A percentile compares a stretch with the other conserved stretches of the same genome.
Conservation (phyloP, 1,140 invertebrate species). For the Formica exsecta region DNA sequence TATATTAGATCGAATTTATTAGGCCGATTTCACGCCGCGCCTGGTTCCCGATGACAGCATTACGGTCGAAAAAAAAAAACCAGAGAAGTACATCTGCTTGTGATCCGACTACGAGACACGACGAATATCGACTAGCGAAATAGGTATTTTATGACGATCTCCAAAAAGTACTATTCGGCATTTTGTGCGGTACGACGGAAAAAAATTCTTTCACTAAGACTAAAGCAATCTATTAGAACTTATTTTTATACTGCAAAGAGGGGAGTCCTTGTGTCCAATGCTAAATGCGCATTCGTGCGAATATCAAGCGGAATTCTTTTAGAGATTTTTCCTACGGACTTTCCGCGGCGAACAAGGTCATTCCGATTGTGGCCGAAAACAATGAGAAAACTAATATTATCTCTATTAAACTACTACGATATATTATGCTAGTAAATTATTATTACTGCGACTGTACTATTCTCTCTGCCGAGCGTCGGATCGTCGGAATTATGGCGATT, state of each 20-base stretch:
- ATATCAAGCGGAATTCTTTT: conserved; percentile 35
- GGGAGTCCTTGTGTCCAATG: conserved; percentile 11
- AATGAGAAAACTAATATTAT: conserved; percentile 17
- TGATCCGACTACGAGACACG: conserved; percentile 9
- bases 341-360: conserved; percentile 15
- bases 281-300: conserved; percentile 37
- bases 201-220: conserved; percentile 42
- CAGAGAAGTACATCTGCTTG: not conserved
- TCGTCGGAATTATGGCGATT: conserved; percentile 24
- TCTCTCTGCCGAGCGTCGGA: not conserved
- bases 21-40: conserved; percentile 19
- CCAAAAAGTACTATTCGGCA: conserved; percentile 39
- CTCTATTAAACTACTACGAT: conserved; percentile 37
- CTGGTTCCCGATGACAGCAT: conserved; percentile 45
- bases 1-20: conserved; percentile 66
- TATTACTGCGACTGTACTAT: conserved; percentile 8
- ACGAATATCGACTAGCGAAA: conserved; percentile 20
- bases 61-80: conserved; percentile 66
- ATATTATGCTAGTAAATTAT: conserved; percentile 35
- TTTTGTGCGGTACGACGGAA: conserved; percentile 23
- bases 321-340: conserved; percentile 35
- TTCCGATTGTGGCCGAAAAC: conserved; percentile 21
- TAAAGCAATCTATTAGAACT: conserved; percentile 62
- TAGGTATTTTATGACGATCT: conserved; percentile 27
- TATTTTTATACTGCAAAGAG: conserved; percentile 58